Evolutionary conservation across 2,797 vertebrate genomes (phyloP).

Genomic region (Scyliorhinus canicula): DNA sequence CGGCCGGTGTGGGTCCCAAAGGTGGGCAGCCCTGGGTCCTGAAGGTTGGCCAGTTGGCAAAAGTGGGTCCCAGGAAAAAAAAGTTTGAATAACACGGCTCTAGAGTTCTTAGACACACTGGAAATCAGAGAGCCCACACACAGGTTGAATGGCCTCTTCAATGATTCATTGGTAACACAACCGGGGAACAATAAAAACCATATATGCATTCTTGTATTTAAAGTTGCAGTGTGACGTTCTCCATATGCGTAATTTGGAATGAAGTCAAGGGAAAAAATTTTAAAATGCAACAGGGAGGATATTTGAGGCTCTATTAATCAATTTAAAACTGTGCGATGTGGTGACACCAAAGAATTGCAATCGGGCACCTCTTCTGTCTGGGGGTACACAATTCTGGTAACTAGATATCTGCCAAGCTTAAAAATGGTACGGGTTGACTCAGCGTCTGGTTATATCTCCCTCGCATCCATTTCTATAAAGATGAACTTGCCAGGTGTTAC

Average conservation of each 20-base stretch:
- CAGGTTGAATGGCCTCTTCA: background rate
- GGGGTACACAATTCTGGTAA: background rate
- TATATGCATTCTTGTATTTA: background rate
- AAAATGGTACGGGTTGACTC: background rate
- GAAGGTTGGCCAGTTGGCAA: too few species aligned
- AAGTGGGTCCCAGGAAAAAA: too few species aligned
- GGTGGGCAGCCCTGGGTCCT: too few species aligned
- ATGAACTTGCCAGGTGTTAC: background rate
- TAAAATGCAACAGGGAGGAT: background rate
- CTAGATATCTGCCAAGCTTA: background rate
- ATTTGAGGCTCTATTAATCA: background rate
- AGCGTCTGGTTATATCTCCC: background rate
- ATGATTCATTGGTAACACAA: background rate
- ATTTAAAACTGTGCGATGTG: background rate
- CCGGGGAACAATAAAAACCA: background rate
- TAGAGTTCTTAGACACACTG: background rate
- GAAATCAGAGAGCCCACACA: background rate
- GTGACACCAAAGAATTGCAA: background rate
- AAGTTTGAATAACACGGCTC: too few species aligned
- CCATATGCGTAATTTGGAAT: background rate
- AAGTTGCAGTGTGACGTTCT: background rate
- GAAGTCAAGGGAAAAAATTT: background rate
- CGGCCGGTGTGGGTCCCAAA: too few species aligned
- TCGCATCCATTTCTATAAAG: background rate
- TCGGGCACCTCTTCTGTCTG: background rate